Evolutionary conservation across 92 coral and sea anemone genomes (phyloP), one percentile per base, ranked within the genome.

Genomic region (Metridium senile): DNA sequence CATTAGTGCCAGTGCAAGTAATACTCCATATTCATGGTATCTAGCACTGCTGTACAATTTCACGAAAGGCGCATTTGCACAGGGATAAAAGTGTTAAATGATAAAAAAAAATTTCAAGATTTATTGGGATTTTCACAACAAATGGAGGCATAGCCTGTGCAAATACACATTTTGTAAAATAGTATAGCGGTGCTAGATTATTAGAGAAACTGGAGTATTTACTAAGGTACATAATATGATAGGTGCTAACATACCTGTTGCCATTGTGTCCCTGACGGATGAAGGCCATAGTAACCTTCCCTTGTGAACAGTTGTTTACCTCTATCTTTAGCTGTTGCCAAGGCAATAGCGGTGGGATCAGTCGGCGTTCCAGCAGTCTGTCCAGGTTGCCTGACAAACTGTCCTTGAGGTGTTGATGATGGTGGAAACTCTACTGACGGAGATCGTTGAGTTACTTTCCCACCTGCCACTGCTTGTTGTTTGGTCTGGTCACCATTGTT

Each of bases 191-290:
- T n/a, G n/a, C n/a, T n/a, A n/a, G n/a, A n/a, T n/a, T n/a, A n/a
- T n/a, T n/a, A n/a, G n/a, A n/a, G n/a, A n/a, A n/a, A n/a, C n/a
- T n/a, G n/a, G n/a, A n/a, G n/a, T n/a, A n/a, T n/a, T n/a, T n/a
- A n/a, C n/a, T n/a, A n/a, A n/a, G n/a, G 6, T 23, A 3, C 1
- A 26, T 25, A 49, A 11, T 8, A 34, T 19, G 0, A 52, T 26
- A 19, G 28, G 9, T 7, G 20, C 0, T 18, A 13, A 81, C 94
- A 77, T 70, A 95, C 99, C 63, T 74, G 97, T 78, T 95, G 97
- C 99, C 99, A 95, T 47, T 89, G 99, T 3, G 97, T 93, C n/a
- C 92, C 96, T n/a, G 89, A 89, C 31, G 97, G 93, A 68, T 84
- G 88, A 16, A 78, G 84, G 3, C 93, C 89, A 75, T 89, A 89